Base-by-base conservation (phyloP, 2,113 vertebrate genomes). In the Paradoxurus hermaphroditus region DNA sequence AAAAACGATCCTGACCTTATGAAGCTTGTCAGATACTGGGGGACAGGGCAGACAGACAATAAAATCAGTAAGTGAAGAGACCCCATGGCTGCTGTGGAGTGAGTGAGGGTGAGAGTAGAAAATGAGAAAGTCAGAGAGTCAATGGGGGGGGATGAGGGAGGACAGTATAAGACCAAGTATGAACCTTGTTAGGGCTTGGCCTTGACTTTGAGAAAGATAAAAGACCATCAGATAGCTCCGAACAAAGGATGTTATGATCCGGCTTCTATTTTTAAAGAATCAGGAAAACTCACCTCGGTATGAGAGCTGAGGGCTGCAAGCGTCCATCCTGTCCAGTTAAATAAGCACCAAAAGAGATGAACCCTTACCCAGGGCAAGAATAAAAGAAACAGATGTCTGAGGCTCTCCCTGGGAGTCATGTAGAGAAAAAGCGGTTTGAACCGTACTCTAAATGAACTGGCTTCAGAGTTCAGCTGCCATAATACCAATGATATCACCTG, bases 401-500 rank as follows among this genome's bases (percentile, higher is more conserved):
- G n/a, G 39, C 7, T 56, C 36, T 51, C 8, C 72, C 67, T 67
- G 13, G 56, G 75, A 84, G 46, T 36, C 70, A 15, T 0, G 0
- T 0, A 5, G 78, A 79, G n/a, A 27, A 59, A 72, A 78, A 1
- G n/a, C n/a, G 31, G 25, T 41, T 56, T 81, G 27, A 19, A 18
- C 0, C 1, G 14, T 1, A 8, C 51, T 70, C 46, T n/a, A 11
- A 34, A 9, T 8, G 39, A 19, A 67, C 51, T 51, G 39, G 16
- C 65, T 73, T 13, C 9, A 3, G 59, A 46, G 56, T 75, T 29
- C 10, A 68, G 75, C 78, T 78, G 56, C 29, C 73, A 46, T 0
- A 0, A 9, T 14, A 3, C n/a, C 15, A 11, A 13, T 0, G 0
- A 3, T 1, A 27, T 27, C 88, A 27, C 3, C 25, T 18, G 8